These are phyloP conservation scores for Sebastes itinus DNA, from an alignment of 2,797 vertebrate species.

Conservation along the genomic window DNA sequence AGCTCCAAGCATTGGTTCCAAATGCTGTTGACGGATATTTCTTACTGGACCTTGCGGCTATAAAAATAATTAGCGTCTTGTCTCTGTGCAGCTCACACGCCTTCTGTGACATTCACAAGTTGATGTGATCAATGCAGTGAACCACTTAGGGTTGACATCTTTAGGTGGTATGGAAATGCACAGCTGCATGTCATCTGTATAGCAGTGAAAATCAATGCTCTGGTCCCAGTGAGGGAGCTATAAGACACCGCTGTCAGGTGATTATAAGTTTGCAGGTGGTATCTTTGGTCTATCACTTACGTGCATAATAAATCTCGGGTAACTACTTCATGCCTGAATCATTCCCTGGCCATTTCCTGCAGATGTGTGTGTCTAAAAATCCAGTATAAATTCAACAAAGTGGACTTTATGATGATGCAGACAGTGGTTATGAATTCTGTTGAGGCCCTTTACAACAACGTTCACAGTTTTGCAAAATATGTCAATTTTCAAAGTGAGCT, in stretches of 20 bases:
- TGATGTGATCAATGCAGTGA: constrained; percentile 30
- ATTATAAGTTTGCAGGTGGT: constrained; percentile 8
- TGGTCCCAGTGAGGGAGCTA: neutral
- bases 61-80: neutral
- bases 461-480: neutral
- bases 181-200: constrained; percentile 18
- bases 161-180: constrained; percentile 31
- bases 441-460: neutral
- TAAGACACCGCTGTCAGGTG: constrained; percentile 1
- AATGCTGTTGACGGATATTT: neutral
- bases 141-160: constrained; percentile 9
- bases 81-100: neutral
- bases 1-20: neutral
- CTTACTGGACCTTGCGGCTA: neutral
- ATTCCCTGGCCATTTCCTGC: neutral
- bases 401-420: neutral
- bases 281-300: neutral
- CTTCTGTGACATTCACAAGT: constrained; percentile 28
- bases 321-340: neutral
- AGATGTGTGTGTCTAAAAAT: neutral
- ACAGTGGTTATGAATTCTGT: neutral
- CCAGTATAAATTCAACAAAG: neutral
- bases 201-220: constrained; percentile 32
- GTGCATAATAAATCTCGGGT: neutral
- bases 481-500: neutral